Evolutionary conservation across 2,797 vertebrate genomes (phyloP), one percentile per base, ranked within the genome.

Genomic region (Helarctos malayanus): DNA sequence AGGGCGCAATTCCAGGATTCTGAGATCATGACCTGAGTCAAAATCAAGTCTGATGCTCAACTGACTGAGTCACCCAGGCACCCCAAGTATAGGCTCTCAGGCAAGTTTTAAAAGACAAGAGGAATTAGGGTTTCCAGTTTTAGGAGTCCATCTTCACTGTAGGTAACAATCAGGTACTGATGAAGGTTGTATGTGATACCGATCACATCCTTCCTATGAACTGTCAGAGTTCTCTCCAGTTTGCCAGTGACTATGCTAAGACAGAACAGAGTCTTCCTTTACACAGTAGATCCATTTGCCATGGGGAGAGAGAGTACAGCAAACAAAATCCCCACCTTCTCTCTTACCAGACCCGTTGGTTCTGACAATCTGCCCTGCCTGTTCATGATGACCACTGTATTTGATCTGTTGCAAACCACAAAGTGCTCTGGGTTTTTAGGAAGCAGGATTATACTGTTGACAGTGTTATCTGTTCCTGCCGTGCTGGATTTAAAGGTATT

Each of bases 331-430:
- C 98, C 99, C 99, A 1, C 99, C 99, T 98, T 99, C 99, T 98
- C 99, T 99, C 98, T 99, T 99, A 99, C 99, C 99, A 80, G 99
- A 99, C 99, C 99, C 99, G 98, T 99, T 99, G 95, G 99, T 99
- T 98, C 99, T 99, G 96, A 99, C 99, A 82, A 99, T 99, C 99
- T 99, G 99, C 99, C 99, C 98, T 99, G 99, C 99, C 99, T 99
- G 98, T 99, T 99, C 99, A 99, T 99, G 98, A 99, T 99, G 98
- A 99, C 99, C 3, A 99, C 99, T 0, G 99, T 99, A 97, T 99
- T 99, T 0, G 99, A 99, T 95, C 99, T 99, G 98, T 99, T 99
- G 97, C 99, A 99, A 97, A 99, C 99, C 2, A 99, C 99, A 0
- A 99, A 99, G 98, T 99, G 99, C 98, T 99, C 99, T 0, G 99